phyloP scores from a whole-genome alignment of 2,113 vertebrate genomes.

The Mungos mungo region DNA sequence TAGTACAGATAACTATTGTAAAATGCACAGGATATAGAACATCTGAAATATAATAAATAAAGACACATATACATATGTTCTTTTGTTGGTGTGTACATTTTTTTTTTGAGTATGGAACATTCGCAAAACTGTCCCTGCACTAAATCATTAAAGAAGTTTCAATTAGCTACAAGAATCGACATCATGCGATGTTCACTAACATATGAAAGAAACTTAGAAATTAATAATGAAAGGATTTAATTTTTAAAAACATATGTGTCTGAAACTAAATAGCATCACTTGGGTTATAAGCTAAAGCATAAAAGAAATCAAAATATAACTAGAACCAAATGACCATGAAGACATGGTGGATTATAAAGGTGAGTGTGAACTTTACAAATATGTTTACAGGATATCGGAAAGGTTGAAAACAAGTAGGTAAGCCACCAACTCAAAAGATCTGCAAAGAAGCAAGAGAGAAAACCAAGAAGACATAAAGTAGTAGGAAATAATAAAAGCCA shows the following conservation, averaged over 20 bases:
- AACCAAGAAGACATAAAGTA: neutral
- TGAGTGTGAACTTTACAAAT: neutral
- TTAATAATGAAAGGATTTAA: neutral
- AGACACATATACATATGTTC: neutral
- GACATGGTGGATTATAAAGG: neutral
- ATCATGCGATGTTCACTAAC: neutral
- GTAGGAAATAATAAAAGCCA: neutral
- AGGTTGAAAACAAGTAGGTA: neutral
- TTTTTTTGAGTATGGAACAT: neutral
- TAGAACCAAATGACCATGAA: neutral
- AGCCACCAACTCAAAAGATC: neutral
- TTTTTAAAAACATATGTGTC: neutral
- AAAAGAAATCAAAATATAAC: neutral
- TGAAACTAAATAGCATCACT: neutral
- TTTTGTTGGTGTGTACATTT: neutral
- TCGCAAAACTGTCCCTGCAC: neutral
- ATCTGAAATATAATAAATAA: neutral
- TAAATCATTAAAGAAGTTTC: neutral
- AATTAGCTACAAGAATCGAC: neutral
- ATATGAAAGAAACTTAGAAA: neutral
- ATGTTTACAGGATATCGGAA: neutral
- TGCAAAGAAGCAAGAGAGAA: neutral
- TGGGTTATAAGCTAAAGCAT: neutral
- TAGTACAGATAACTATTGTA: neutral
- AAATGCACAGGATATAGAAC: neutral